Evolutionary conservation across 1,140 invertebrate genomes (phyloP).

Genomic region (Aphis craccivora): DNA sequence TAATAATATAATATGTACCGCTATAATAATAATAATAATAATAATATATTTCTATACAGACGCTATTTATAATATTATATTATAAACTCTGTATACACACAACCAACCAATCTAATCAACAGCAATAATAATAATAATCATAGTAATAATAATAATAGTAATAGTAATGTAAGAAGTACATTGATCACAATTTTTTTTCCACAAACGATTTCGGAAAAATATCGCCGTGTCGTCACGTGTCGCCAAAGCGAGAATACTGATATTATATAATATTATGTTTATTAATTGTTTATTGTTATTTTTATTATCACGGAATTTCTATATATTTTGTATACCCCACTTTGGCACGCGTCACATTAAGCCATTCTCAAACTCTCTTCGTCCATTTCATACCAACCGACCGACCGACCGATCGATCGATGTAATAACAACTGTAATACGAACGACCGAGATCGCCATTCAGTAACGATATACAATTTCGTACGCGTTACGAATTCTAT

Average conservation of each 20-base stretch:
- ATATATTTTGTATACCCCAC: background rate
- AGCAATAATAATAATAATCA: background rate
- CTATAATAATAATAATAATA: conserved; percentile 35
- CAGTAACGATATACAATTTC: background rate
- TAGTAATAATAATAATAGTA: background rate
- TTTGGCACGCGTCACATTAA: background rate
- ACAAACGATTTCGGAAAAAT: background rate
- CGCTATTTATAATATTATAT: background rate
- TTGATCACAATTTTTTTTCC: background rate
- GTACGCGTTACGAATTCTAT: background rate
- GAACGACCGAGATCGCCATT: background rate
- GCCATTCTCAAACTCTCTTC: background rate
- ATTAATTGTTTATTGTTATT: background rate
- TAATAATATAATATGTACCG: conserved; percentile 39
- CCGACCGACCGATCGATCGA: background rate
- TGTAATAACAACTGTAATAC: background rate
- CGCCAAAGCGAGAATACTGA: background rate
- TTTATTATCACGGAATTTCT: background rate
- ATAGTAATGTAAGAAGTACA: background rate
- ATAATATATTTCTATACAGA: conserved; percentile 22
- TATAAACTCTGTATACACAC: background rate
- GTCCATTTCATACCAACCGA: background rate
- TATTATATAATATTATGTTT: background rate
- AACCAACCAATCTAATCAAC: background rate
- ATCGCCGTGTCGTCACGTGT: background rate